Evolutionary conservation across 2,113 vertebrate species (phyloP).

Genomic region (Sorex fumeus): DNA sequence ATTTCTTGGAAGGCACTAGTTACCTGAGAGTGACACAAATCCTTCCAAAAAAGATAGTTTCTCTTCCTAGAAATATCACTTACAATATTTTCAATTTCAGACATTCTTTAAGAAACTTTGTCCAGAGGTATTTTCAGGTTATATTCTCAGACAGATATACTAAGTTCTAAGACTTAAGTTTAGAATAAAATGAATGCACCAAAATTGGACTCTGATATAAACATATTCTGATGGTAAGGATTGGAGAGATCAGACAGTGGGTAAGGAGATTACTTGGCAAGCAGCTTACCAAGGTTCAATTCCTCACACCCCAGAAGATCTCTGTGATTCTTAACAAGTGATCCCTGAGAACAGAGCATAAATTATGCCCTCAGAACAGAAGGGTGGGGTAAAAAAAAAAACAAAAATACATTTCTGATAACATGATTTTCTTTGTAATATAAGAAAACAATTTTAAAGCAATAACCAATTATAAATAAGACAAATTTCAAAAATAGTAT

Average conservation of each 20-base stretch:
- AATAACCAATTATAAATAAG: too few relatives aligned
- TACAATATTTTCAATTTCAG: conserved; percentile 28
- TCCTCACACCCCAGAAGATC: too few relatives aligned
- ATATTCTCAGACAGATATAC: not conserved
- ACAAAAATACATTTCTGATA: not conserved
- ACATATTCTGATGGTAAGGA: not conserved
- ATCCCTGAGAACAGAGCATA: too few relatives aligned
- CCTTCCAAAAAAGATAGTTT: not conserved
- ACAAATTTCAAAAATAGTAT: too few relatives aligned
- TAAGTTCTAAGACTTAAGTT: not conserved
- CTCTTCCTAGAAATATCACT: conserved; percentile 59
- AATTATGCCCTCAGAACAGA: too few relatives aligned
- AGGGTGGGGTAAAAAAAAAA: not conserved
- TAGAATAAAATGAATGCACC: not conserved
- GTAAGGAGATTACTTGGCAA: too few relatives aligned
- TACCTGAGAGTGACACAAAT: conserved; percentile 48
- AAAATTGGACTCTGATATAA: not conserved
- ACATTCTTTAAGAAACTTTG: conserved; percentile 53
- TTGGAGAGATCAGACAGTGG: too few relatives aligned
- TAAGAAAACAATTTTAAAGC: too few relatives aligned
- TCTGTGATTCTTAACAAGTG: too few relatives aligned
- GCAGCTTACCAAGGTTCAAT: too few relatives aligned
- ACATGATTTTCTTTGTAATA: too few relatives aligned
- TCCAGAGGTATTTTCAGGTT: not conserved
- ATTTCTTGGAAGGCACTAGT: conserved; percentile 63